Percentiles rank a stretch among this genome's conserved stretches.
Conservation (phyloP, 2,113 vertebrate genomes). For the Paraplagusia blochii region DNA sequence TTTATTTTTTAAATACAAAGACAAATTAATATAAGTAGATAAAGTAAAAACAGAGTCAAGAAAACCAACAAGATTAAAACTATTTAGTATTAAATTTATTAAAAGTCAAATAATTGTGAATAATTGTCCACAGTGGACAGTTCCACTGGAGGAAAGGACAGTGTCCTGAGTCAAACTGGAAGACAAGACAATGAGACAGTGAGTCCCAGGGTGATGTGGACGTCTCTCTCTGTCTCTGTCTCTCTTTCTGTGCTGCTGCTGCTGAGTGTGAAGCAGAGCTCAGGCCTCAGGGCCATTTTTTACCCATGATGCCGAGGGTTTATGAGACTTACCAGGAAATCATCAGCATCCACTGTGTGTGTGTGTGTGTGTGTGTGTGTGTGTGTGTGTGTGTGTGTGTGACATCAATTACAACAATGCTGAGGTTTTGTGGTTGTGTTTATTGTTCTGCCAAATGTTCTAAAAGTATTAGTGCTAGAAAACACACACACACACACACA, state of each 20-base stretch:
- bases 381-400: slow-evolving; percentile 29
- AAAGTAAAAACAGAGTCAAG: too few relatives aligned
- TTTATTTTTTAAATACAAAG: too few relatives aligned
- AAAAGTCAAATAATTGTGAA: too few relatives aligned
- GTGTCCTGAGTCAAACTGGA: too few relatives aligned
- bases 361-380: slow-evolving; percentile 30
- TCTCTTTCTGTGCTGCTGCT: slow-evolving; percentile 40
- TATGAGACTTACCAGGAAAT: slow-evolving; percentile 56
- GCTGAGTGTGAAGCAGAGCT: slow-evolving; percentile 1
- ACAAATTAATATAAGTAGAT: too few relatives aligned
- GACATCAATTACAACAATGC: slow-evolving; percentile 27
- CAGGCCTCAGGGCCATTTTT: slow-evolving; percentile 26
- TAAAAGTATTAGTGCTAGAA: slow-evolving; percentile 13
- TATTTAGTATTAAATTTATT: too few relatives aligned
- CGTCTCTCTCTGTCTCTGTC: too few relatives aligned
- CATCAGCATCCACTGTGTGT: slow-evolving; percentile 44
- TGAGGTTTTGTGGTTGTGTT: slow-evolving; percentile 24
- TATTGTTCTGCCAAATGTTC: slow-evolving; percentile 50
- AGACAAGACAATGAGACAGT: too few relatives aligned
- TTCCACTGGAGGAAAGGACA: too few relatives aligned
- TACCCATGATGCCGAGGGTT: slow-evolving; percentile 58
- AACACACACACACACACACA: not conserved
- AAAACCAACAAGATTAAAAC: too few relatives aligned
- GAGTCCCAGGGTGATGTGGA: too few relatives aligned
- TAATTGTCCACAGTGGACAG: too few relatives aligned